phyloP scores from a whole-genome alignment of 2,113 vertebrate genomes.

The human (Homo sapiens) region DNA sequence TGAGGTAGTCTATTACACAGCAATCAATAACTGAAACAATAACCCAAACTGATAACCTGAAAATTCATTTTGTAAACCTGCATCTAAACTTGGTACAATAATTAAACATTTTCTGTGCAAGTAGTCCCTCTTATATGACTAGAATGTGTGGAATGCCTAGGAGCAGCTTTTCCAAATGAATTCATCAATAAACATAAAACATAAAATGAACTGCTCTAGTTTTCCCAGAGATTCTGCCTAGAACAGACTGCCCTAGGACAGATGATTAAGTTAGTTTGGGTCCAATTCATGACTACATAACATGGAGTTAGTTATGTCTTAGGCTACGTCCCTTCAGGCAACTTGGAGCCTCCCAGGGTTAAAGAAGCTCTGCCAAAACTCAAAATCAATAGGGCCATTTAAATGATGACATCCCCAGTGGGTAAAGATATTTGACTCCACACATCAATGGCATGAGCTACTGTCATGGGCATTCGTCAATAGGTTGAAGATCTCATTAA shows the following conservation, averaged over 20 bases:
- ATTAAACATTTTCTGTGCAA: slow-evolving; percentile 33
- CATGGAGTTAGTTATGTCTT: slow-evolving; percentile 51
- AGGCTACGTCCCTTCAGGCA: background rate
- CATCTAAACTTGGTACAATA: background rate
- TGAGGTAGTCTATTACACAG: background rate
- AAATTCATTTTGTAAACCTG: background rate
- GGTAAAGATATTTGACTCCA: slow-evolving; percentile 56
- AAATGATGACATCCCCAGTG: slow-evolving; percentile 61
- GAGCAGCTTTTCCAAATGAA: slow-evolving; percentile 45
- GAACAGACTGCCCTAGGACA: background rate
- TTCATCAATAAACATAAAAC: slow-evolving; percentile 40
- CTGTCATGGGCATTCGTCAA: slow-evolving; percentile 45
- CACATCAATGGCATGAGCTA: slow-evolving; percentile 50
- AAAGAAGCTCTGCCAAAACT: slow-evolving; percentile 52
- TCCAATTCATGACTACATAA: slow-evolving; percentile 29
- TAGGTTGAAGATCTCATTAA: slow-evolving; percentile 68
- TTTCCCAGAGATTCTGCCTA: background rate
- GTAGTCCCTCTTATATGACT: background rate
- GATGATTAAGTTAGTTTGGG: slow-evolving; percentile 20
- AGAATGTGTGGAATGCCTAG: background rate
- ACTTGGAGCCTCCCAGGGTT: slow-evolving; percentile 8
- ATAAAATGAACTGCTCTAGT: slow-evolving; percentile 12
- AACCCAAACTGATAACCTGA: background rate
- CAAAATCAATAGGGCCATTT: slow-evolving; percentile 70
- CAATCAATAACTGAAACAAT: background rate